These are phyloP conservation scores for Todiramphus saurophagus DNA, from an alignment of 2,113 vertebrate species.

Conservation along the genomic window DNA sequence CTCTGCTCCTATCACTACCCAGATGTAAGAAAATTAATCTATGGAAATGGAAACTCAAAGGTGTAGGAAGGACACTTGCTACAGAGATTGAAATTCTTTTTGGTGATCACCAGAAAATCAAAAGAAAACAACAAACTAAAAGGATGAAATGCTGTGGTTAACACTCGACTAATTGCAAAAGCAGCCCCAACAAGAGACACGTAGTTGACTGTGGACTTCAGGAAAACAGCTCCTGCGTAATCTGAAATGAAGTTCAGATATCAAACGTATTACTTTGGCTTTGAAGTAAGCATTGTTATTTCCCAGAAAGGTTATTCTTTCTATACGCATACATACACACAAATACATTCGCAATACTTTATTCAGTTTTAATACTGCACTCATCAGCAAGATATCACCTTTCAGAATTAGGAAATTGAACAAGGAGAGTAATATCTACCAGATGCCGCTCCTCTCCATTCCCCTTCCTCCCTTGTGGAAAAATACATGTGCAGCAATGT, in stretches of 20 bases:
- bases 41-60: not conserved
- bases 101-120: not conserved
- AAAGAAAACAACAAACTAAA: not conserved
- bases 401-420: slow-evolving; percentile 63
- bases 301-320: not conserved
- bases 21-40: not conserved
- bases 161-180: not conserved
- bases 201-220: not conserved
- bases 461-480: slow-evolving; percentile 65
- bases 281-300: not conserved
- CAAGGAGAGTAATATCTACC: slow-evolving; percentile 69
- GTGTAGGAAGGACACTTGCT: not conserved
- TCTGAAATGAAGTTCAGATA: not conserved
- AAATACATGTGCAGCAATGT: slow-evolving; percentile 65
- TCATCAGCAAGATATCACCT: slow-evolving; percentile 58
- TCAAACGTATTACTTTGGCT: not conserved
- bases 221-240: not conserved
- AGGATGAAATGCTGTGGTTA: not conserved
- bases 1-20: not conserved
- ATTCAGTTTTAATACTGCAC: slow-evolving; percentile 16
- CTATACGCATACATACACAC: slow-evolving; percentile 8
- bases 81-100: not conserved
- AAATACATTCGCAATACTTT: not conserved
- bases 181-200: not conserved
- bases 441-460: slow-evolving; percentile 62